Conservation (phyloP, 2,113 vertebrate species). For the Charadrius vociferus region DNA sequence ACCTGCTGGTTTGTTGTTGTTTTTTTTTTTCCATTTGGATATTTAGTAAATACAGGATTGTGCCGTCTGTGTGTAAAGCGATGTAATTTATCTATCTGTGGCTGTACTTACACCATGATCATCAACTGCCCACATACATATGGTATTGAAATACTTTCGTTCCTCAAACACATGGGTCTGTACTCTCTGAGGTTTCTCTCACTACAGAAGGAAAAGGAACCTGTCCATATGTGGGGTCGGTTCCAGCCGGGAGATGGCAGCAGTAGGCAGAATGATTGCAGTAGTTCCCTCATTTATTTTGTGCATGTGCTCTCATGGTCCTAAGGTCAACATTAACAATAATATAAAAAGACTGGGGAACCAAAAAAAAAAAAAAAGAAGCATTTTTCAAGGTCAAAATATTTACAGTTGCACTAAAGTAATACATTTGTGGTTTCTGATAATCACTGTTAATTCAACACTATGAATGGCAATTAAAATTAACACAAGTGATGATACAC, state of each 20-base stretch:
- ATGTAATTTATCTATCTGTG: not conserved
- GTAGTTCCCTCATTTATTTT: not conserved
- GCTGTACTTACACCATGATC: not conserved
- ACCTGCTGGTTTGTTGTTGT: not conserved
- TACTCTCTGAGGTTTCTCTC: not conserved
- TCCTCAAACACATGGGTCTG: not conserved
- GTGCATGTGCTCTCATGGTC: not conserved
- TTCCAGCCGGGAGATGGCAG: slow-evolving; percentile 45
- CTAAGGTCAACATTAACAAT: not conserved
- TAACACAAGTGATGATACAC: not conserved
- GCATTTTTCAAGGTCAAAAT: not conserved
- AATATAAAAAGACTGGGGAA: not conserved
- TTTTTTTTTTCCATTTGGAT: not conserved
- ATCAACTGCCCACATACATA: slow-evolving; percentile 24
- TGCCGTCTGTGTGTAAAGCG: not conserved
- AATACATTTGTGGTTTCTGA: not conserved
- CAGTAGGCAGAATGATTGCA: not conserved
- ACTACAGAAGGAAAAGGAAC: not conserved
- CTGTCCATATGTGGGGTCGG: accelerated
- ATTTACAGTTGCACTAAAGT: not conserved
- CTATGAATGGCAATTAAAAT: not conserved
- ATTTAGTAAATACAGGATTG: not conserved
- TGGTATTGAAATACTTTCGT: not conserved
- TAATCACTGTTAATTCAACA: not conserved
- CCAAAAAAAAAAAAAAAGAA: not conserved